A percentile compares a stretch with the other conserved stretches of the same genome.
These are phyloP conservation scores for Trilocha varians DNA, from an alignment of 2,888 invertebrate species.

Conservation along the genomic window DNA sequence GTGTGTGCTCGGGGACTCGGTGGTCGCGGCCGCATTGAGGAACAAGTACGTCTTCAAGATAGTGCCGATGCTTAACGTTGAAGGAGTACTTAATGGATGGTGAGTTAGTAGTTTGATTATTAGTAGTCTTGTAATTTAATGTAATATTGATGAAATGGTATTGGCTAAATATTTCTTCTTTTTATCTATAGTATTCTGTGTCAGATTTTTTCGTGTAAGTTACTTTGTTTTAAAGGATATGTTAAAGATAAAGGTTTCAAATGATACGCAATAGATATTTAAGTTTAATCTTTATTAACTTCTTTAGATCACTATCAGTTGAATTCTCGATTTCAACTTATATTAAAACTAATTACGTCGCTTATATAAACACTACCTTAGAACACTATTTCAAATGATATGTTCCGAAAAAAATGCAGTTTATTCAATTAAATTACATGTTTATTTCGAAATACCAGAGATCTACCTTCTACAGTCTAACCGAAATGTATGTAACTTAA, in stretches of 20 bases:
- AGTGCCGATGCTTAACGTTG: constrained; percentile 91
- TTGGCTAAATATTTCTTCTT: too few species aligned
- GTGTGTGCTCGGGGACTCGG: constrained; percentile 73
- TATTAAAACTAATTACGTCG: constrained; percentile 60
- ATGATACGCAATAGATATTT: constrained; percentile 25
- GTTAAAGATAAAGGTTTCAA: constrained; percentile 11
- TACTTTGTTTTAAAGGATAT: not conserved
- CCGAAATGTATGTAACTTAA: constrained; percentile 26
- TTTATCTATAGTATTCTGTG: too few species aligned
- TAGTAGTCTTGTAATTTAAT: not conserved
- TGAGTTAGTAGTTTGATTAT: constrained; percentile 49
- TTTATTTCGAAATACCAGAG: constrained; percentile 59
- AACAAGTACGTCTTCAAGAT: constrained; percentile 87
- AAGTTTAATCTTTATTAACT: constrained; percentile 62
- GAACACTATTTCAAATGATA: constrained; percentile 56
- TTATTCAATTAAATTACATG: constrained; percentile 59
- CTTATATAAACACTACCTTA: constrained; percentile 65
- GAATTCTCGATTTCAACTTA: constrained; percentile 68
- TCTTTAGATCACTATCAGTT: constrained; percentile 64
- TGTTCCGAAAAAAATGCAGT: constrained; percentile 49
- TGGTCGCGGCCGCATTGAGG: constrained; percentile 74
- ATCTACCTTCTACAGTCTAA: constrained; percentile 45
- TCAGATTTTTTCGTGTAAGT: too few species aligned
- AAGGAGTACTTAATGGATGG: constrained; percentile 91
- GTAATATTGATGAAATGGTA: too few species aligned